phyloP scores from a whole-genome alignment of 2,113 vertebrate species.

The Tyrannus savana region DNA sequence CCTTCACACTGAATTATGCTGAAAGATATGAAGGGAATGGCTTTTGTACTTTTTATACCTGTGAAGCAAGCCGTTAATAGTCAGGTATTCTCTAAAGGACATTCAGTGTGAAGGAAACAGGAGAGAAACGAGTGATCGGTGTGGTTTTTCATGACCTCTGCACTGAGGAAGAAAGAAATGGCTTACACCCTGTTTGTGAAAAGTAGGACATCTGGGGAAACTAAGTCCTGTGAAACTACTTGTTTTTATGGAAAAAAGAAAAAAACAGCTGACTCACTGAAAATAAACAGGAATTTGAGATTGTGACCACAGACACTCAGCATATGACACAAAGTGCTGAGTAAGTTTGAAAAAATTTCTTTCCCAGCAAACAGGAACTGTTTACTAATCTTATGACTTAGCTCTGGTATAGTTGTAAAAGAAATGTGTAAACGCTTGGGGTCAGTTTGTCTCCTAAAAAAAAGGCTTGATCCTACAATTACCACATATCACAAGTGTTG shows the following conservation, averaged over 20 bases:
- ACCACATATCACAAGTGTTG: neutral
- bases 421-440: neutral
- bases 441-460: neutral
- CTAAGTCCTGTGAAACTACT: neutral
- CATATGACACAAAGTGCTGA: conserved; percentile 56
- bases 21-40: neutral
- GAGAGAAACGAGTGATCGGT: neutral
- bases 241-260: neutral
- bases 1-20: neutral
- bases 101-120: neutral
- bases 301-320: conserved; percentile 36
- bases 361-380: neutral
- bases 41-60: neutral
- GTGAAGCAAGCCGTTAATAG: neutral
- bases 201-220: neutral
- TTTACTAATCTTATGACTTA: neutral
- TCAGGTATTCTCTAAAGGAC: neutral
- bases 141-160: neutral
- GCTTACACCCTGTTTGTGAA: neutral
- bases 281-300: conserved; percentile 66
- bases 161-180: neutral
- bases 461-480: neutral
- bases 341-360: conserved; percentile 5
- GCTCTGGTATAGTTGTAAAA: neutral
- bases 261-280: conserved; percentile 39